Percentiles rank a stretch among this genome's conserved stretches.
These are phyloP conservation scores for Syrrhaptes paradoxus DNA, from an alignment of 2,113 vertebrate genomes.

Conservation along the genomic window DNA sequence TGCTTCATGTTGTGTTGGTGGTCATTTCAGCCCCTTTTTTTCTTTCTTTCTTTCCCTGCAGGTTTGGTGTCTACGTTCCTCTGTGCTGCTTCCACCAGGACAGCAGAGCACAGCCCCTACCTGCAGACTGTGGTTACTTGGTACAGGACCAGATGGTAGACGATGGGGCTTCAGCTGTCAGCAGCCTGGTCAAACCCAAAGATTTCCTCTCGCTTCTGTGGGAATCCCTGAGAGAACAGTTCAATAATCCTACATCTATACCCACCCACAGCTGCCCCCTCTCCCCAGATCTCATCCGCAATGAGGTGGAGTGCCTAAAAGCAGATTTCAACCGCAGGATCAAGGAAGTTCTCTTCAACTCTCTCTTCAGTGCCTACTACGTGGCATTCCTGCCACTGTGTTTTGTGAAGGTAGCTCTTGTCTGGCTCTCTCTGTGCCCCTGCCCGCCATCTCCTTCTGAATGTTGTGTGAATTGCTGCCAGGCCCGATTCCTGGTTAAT, in stretches of 20 bases:
- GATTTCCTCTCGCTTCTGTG: conserved; percentile 92
- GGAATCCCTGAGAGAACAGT: conserved; percentile 93
- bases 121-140: conserved; percentile 85
- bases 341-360: conserved; percentile 99
- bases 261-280: conserved; percentile 94
- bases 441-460: conserved; percentile 28
- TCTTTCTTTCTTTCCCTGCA: conserved; percentile 53
- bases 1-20: not conserved
- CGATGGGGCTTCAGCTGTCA: conserved; percentile 74
- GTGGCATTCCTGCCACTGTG: conserved; percentile 97
- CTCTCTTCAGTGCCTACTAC: conserved; percentile 98
- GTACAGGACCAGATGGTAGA: conserved; percentile 84
- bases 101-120: conserved; percentile 81
- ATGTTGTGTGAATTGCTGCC: conserved; percentile 42
- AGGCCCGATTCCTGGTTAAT: conserved; percentile 75
- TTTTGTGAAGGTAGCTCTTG: conserved; percentile 91
- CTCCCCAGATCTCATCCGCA: conserved; percentile 93
- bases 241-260: conserved; percentile 85
- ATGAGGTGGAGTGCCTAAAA: conserved; percentile 96
- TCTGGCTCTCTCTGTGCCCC: not conserved
- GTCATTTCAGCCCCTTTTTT: not conserved
- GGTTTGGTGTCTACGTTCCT: conserved; percentile 96
- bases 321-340: conserved; percentile 97
- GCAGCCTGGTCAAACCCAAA: conserved; percentile 84
- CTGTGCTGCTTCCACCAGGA: conserved; percentile 98